Evolutionary conservation across 2,888 invertebrate species (phyloP).

Genomic region (Xylota sylvarum): DNA sequence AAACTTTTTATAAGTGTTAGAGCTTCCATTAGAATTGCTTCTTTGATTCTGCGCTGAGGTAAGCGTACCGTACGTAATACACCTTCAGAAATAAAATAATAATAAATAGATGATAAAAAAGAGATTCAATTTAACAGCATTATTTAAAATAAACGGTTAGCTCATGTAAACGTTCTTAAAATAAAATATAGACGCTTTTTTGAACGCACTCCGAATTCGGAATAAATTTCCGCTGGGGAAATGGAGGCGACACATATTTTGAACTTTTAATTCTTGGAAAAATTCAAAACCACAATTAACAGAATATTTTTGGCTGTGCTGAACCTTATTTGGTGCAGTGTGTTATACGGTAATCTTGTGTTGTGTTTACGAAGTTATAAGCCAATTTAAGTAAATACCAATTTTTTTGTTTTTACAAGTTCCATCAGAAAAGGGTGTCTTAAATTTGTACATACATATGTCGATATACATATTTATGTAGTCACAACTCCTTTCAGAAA

Average conservation of each 20-base stretch:
- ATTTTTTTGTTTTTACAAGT: too few species aligned
- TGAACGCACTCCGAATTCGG: slow-evolving; percentile 8
- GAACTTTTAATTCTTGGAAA: slow-evolving; percentile 23
- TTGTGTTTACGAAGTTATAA: too few species aligned
- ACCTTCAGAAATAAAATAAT: too few species aligned
- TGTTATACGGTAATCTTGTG: background rate
- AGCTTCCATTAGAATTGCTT: too few species aligned
- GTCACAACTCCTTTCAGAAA: background rate
- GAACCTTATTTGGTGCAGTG: background rate
- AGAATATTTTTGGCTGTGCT: background rate
- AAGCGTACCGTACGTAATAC: too few species aligned
- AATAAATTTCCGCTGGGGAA: slow-evolving; percentile 30
- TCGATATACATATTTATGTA: background rate
- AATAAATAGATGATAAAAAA: too few species aligned
- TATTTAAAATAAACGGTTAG: background rate
- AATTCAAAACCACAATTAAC: slow-evolving; percentile 18
- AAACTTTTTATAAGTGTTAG: too few species aligned
- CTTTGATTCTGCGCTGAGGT: too few species aligned
- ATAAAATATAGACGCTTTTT: background rate
- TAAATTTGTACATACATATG: background rate
- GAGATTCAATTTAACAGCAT: too few species aligned
- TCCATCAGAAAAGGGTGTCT: background rate
- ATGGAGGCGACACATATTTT: background rate
- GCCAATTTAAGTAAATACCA: too few species aligned
- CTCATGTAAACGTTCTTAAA: slow-evolving; percentile 14